phyloP scores from a whole-genome alignment of 2,113 vertebrate genomes.

The Tonatia bakeri region DNA sequence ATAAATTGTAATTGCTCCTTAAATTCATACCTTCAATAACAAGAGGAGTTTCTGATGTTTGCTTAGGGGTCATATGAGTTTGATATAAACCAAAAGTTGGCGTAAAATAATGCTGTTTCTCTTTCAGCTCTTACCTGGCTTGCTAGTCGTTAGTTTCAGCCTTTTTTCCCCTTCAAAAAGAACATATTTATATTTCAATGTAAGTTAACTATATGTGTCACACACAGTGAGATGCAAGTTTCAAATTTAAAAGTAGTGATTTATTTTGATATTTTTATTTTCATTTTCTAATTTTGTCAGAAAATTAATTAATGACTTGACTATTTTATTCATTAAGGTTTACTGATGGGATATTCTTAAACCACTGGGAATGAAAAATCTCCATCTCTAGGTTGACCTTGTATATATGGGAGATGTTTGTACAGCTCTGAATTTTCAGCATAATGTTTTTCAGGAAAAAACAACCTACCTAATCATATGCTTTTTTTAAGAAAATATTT shows the following conservation, averaged over 20 bases:
- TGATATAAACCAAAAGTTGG: not conserved
- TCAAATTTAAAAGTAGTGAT: slow-evolving; percentile 10
- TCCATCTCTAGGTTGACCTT: not conserved
- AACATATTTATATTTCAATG: not conserved
- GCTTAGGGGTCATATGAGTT: not conserved
- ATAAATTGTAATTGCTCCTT: not conserved
- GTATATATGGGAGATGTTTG: not conserved
- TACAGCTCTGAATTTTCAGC: not conserved
- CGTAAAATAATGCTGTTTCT: not conserved
- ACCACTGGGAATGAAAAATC: not conserved
- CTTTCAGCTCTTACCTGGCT: not conserved
- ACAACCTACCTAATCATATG: not conserved
- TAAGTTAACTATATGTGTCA: slow-evolving; percentile 1
- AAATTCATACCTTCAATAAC: not conserved
- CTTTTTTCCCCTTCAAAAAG: not conserved
- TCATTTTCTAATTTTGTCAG: slow-evolving; percentile 4
- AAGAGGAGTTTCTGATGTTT: not conserved
- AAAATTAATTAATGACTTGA: not conserved
- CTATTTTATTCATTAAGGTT: slow-evolving; percentile 18
- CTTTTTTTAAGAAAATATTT: not conserved
- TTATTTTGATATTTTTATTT: slow-evolving; percentile 22
- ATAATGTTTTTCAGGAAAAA: not conserved
- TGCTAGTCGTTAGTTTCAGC: not conserved
- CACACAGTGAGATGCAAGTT: not conserved
- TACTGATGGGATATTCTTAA: not conserved